Evolutionary conservation across 1,140 invertebrate genomes (phyloP), one percentile per base, ranked within the genome.

Genomic region (Pseudachorutes palmiensis): DNA sequence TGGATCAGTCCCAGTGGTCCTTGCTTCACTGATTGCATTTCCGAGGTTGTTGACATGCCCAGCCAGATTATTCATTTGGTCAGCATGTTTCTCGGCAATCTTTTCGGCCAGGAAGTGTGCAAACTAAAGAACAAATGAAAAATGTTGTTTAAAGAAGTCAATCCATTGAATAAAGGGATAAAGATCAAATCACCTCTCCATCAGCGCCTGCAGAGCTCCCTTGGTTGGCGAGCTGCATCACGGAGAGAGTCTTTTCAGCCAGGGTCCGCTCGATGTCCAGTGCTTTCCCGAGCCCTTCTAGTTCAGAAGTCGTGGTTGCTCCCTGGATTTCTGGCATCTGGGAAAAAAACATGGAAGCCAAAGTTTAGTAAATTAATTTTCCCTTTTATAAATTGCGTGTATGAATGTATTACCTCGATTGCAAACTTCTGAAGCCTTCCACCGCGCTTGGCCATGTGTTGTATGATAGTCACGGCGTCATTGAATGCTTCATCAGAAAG

Each of bases 81-180:
- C 24, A 9, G 12, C 51, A 16, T 55, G 51, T 22, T 24, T 55
- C 12, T 16, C 51, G 24, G 12, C 12, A 24, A 55, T 24, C 5
- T 55, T 22, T 55, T 55, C 51, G 12, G 51, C 24, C 12, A 55
- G 24, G 24, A 55, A 55, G 24, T 55, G 51, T 5, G 51, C 51
- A 55, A 55, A 55, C 51, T 55, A 24, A 55, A 55, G 24, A 24
- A 24, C n/a, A n/a, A n/a, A n/a, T n/a, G n/a, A 55, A 55, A 55
- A 24, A 45, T 45, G 9, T 45, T 45, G 19, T 12, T 45, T 45
- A 45, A 12, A 45, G 19, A 9, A 45, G 9, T 45, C 19, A 45
- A 12, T 45, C 9, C 19, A 45, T 19, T 45, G 14, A 19, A 55
- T 16, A 22, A 55, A 55, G 12, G 3, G 5, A 55, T 55, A 24